phyloP scores from a whole-genome alignment of 2,888 invertebrate species.

The Pseudanteris insignis region DNA sequence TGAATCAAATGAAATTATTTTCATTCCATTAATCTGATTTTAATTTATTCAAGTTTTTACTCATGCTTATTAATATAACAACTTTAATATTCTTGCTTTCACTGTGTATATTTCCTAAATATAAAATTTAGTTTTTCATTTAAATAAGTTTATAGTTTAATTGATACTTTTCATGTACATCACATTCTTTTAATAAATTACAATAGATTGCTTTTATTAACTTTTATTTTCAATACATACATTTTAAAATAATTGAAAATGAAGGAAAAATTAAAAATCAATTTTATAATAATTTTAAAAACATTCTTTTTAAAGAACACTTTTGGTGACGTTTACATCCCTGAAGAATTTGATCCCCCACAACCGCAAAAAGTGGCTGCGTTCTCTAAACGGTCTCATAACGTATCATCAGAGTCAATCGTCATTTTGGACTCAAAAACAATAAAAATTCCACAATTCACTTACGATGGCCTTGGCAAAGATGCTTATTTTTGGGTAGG shows the following conservation, averaged over 20 bases:
- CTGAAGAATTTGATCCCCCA: conserved; percentile 90
- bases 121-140: too few species aligned
- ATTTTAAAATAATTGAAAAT: neutral
- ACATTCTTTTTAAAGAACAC: conserved; percentile 75
- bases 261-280: conserved; percentile 5
- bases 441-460: conserved; percentile 81
- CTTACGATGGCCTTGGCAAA: conserved; percentile 89
- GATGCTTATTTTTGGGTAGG: conserved; percentile 96
- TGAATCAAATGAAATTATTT: too few species aligned
- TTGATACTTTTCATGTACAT: too few species aligned
- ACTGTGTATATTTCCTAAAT: too few species aligned
- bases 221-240: neutral
- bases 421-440: conserved; percentile 84
- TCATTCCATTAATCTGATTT: too few species aligned
- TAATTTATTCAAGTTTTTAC: too few species aligned
- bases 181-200: too few species aligned
- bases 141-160: too few species aligned
- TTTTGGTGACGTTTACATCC: conserved; percentile 89
- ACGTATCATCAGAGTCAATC: conserved; percentile 77
- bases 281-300: too few species aligned
- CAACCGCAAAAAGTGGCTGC: conserved; percentile 73
- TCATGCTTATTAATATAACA: too few species aligned
- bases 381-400: conserved; percentile 73
- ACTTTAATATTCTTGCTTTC: too few species aligned
- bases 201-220: too few species aligned